Conservation (phyloP, 1,140 invertebrate species). For the Parasteatoda tepidariorum region DNA sequence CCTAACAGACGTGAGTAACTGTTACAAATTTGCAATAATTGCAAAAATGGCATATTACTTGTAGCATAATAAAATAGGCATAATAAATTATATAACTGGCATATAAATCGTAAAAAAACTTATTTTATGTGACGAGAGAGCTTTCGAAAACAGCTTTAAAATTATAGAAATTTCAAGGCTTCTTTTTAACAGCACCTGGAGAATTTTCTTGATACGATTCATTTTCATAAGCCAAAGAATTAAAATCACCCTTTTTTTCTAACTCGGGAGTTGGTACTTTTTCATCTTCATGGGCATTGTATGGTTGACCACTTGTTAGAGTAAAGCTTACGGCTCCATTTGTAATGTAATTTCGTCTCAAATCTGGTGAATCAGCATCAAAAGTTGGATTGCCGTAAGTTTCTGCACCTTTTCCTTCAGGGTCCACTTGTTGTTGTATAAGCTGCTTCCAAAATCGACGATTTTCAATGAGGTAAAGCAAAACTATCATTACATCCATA, state of each 20-base stretch:
- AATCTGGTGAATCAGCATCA: background rate
- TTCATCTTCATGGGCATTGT: background rate
- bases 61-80: no score
- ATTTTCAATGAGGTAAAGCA: background rate
- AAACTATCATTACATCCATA: background rate
- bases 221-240: slow-evolving; percentile 13
- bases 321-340: slow-evolving; percentile 5
- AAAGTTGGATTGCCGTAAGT: slow-evolving; percentile 48
- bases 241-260: background rate
- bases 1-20: no score
- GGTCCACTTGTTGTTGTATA: background rate
- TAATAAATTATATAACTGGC: no score
- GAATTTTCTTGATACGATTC: slow-evolving; percentile 19
- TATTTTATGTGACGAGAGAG: no score
- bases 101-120: no score
- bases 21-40: no score
- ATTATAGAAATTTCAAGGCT: no score
- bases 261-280: no score
- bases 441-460: background rate
- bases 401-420: slow-evolving; percentile 25
- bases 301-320: slow-evolving; percentile 13
- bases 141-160: no score
- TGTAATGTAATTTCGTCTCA: background rate
- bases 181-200: background rate
- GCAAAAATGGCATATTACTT: no score